Evolutionary conservation across 2,888 invertebrate species (phyloP), one percentile per base, ranked within the genome.

Genomic region (Micoletzkya japonica): DNA sequence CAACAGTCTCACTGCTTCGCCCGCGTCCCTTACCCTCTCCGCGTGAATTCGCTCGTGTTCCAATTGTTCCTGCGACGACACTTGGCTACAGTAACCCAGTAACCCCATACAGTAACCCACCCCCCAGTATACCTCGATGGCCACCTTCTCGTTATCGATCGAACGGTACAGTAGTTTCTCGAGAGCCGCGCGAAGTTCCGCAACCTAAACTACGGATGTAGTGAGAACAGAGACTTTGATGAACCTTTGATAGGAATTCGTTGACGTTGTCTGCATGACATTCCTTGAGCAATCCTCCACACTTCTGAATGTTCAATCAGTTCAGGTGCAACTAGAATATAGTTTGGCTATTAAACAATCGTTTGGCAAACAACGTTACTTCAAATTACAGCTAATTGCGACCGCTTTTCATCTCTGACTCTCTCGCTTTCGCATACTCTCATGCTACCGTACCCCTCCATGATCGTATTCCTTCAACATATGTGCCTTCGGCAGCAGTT

Each of bases 251-350:
- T 32, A 63, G 32, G 50, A 63, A 63, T 4, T 63, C 63, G 32
- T 50, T 49, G 24, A 50, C 63, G 50, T 63, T 63, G 50, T 63
- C 63, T 24, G 32, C 49, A n/a, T 32, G 20, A 26, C 63, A 63
- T 24, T 32, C 32, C 34, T n/a, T 17, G n/a, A 63, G 63, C 44
- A 63, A n/a, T 28, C 63, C 63, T n/a, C 63, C 63, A 4, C 32
- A 32, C 50, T 32, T 63, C 63, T 63, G 63, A 2, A 50, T n/a
- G n/a, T n/a, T n/a, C n/a, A n/a, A n/a, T n/a, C n/a, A n/a, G n/a
- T n/a, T n/a, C n/a, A n/a, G n/a, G n/a, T n/a, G n/a, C n/a, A n/a
- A n/a, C n/a, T n/a, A n/a, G n/a, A n/a, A n/a, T n/a, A n/a, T n/a
- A n/a, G n/a, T n/a, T n/a, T n/a, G n/a, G n/a, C n/a, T n/a, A n/a